A percentile compares a stretch with the other conserved stretches of the same genome.
These are phyloP conservation scores for Forbesichthys agassizii DNA, from an alignment of 2,113 vertebrate genomes.

Conservation along the genomic window DNA sequence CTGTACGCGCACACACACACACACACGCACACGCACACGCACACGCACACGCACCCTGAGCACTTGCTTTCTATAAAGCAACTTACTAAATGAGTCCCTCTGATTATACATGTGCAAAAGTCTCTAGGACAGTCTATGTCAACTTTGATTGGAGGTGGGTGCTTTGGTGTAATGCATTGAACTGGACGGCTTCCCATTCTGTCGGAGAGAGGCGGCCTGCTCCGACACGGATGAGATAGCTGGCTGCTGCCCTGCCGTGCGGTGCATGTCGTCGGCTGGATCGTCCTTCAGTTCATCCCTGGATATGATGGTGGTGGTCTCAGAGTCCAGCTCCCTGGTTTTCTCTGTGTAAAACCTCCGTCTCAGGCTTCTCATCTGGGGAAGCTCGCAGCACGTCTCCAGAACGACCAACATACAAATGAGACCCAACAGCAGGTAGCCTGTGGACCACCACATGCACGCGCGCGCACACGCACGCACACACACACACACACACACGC, in stretches of 20 bases:
- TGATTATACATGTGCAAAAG: not conserved
- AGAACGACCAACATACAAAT: slow-evolving; percentile 90
- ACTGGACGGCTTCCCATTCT: slow-evolving; percentile 75
- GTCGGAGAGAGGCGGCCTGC: slow-evolving; percentile 79
- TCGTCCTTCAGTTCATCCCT: slow-evolving; percentile 65
- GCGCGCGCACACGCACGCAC: slow-evolving; percentile 3
- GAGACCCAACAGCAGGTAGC: slow-evolving; percentile 89
- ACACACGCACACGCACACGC: not conserved
- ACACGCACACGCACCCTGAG: no score
- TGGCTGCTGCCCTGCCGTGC: not conserved
- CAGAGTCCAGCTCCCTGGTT: slow-evolving; percentile 77
- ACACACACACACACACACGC: slow-evolving; percentile 19
- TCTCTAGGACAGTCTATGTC: slow-evolving; percentile 22
- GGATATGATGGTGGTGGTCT: slow-evolving; percentile 83
- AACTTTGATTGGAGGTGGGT: slow-evolving; percentile 60
- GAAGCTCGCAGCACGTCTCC: slow-evolving; percentile 95
- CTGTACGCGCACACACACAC: not conserved
- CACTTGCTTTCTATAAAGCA: no score
- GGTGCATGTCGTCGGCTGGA: slow-evolving; percentile 1
- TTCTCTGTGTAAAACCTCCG: slow-evolving; percentile 88
- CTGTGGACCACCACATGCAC: slow-evolving; percentile 58
- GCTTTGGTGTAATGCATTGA: slow-evolving; percentile 54
- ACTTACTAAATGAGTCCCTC: no score
- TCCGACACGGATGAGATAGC: slow-evolving; percentile 88
- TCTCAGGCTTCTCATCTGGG: slow-evolving; percentile 86